Evolutionary conservation across 2,113 vertebrate genomes (phyloP).

Genomic region (Oryzias melastigma): DNA sequence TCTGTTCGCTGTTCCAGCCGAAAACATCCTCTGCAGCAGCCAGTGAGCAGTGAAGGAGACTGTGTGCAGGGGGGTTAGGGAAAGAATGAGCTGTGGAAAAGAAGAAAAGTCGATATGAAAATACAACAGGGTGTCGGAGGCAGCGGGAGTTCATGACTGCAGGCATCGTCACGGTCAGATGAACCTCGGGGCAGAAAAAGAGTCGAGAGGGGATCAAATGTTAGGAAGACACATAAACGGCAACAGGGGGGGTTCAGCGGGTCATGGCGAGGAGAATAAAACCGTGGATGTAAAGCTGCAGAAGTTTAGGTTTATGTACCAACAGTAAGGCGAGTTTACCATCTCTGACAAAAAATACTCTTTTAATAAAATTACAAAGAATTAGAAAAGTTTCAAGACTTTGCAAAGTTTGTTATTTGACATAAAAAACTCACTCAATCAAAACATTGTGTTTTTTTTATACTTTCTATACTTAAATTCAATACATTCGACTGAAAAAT

Average conservation of each 20-base stretch:
- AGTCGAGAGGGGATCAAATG: conserved; percentile 12
- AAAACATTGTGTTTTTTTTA: too few relatives aligned
- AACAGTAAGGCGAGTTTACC: too few relatives aligned
- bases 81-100: conserved; percentile 1
- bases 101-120: conserved; percentile 33
- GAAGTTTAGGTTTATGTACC: neutral
- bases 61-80: neutral
- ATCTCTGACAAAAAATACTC: too few relatives aligned
- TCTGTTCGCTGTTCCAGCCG: neutral
- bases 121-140: conserved; percentile 11
- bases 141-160: conserved; percentile 24
- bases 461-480: too few relatives aligned
- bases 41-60: neutral
- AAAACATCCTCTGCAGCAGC: conserved; percentile 2
- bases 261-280: conserved; percentile 19
- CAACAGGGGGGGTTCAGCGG: conserved; percentile 5
- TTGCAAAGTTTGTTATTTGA: too few relatives aligned
- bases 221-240: conserved; percentile 2
- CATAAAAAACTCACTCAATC: too few relatives aligned
- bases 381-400: too few relatives aligned
- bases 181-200: conserved; percentile 30
- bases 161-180: conserved; percentile 16
- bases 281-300: neutral
- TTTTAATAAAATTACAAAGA: too few relatives aligned
- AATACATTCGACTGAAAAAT: too few relatives aligned